phyloP scores from a whole-genome alignment of 2,113 vertebrate genomes.

The Amblyopsis rosae region DNA sequence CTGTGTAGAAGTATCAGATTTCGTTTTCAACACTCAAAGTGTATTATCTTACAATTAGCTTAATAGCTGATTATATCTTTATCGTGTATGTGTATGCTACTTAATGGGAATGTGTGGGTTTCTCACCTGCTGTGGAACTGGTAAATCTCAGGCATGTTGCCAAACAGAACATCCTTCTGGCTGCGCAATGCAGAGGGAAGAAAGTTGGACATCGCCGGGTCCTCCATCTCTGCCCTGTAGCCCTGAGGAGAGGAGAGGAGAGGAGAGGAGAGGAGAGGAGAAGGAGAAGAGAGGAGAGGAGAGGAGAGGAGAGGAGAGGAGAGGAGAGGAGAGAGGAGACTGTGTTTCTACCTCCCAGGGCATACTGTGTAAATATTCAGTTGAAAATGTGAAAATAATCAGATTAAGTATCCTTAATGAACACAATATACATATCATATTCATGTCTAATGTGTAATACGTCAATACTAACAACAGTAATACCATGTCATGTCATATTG shows the following conservation, averaged over 20 bases:
- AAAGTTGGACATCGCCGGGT: slow-evolving; percentile 84
- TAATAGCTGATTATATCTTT: not conserved
- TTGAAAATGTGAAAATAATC: not conserved
- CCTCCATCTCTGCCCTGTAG: slow-evolving; percentile 95
- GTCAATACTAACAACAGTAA: not conserved
- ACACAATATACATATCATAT: not conserved
- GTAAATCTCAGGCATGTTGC: slow-evolving; percentile 97
- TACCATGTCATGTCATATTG: not conserved
- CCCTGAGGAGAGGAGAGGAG: slow-evolving; percentile 75
- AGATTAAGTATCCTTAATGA: not conserved
- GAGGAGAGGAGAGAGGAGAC: not conserved
- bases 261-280: not conserved
- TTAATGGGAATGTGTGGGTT: slow-evolving; percentile 23
- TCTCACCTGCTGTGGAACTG: slow-evolving; percentile 92
- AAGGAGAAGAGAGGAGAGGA: slow-evolving; percentile 5
- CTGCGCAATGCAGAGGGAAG: slow-evolving; percentile 85
- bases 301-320: slow-evolving; percentile 2
- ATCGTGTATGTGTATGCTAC: slow-evolving; percentile 1
- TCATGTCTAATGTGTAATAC: not conserved
- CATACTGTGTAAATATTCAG: not conserved
- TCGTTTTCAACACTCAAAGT: too few species aligned
- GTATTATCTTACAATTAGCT: too few species aligned
- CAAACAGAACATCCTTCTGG: slow-evolving; percentile 93
- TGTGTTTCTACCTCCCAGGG: not conserved
- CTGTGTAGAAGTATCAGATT: too few species aligned